Conservation (phyloP, 2,797 vertebrate species). For the Otus scops region DNA sequence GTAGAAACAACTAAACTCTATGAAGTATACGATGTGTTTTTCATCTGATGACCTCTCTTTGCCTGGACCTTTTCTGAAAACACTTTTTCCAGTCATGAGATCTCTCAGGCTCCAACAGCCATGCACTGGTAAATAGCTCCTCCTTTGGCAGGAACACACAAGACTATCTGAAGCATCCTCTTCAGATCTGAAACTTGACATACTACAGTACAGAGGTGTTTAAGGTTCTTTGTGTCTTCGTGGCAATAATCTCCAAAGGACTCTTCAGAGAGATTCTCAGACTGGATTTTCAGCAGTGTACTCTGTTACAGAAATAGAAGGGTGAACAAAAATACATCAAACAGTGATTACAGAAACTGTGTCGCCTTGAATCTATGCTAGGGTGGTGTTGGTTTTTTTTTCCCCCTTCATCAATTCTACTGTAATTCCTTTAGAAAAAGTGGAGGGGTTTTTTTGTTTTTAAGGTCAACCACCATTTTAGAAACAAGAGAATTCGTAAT, state of each 20-base stretch:
- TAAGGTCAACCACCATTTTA: neutral
- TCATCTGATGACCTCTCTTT: neutral
- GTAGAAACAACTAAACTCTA: neutral
- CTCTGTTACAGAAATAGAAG: neutral
- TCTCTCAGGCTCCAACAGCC: neutral
- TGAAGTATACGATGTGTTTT: neutral
- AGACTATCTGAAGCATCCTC: neutral
- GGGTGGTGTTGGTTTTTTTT: neutral
- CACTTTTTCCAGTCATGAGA: neutral
- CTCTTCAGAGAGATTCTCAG: neutral
- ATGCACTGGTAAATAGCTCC: neutral
- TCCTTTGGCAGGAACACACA: neutral
- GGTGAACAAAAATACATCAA: neutral
- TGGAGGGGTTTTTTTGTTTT: neutral
- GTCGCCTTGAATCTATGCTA: neutral
- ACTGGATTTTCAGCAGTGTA: neutral
- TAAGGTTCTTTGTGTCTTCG: neutral
- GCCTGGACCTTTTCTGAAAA: neutral
- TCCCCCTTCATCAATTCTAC: neutral
- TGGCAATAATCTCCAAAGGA: neutral
- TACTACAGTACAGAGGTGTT: neutral
- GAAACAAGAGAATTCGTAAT: neutral
- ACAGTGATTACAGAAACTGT: neutral
- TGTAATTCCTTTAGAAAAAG: neutral
- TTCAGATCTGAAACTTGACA: neutral